Evolutionary conservation across 2,888 invertebrate genomes (phyloP).

Genomic region (Drosophila neonasuta): DNA sequence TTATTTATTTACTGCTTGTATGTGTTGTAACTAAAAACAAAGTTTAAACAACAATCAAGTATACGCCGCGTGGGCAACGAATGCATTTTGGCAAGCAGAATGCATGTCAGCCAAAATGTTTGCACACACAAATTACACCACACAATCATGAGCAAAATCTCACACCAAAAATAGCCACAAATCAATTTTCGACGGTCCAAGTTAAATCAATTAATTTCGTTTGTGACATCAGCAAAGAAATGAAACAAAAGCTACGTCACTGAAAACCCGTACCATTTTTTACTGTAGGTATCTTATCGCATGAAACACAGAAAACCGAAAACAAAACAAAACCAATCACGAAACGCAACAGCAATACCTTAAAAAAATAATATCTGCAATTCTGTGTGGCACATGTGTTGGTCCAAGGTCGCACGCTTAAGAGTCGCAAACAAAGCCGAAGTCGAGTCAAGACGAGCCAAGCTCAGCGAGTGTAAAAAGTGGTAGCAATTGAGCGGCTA

Average conservation of each 20-base stretch:
- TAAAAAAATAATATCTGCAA: constrained; percentile 51
- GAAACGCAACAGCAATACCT: constrained; percentile 1
- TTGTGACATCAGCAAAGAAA: constrained; percentile 36
- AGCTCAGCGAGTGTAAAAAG: constrained; percentile 30
- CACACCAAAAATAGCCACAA: constrained; percentile 28
- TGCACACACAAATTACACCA: constrained; percentile 23
- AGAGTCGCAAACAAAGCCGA: constrained; percentile 46
- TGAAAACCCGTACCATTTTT: not conserved
- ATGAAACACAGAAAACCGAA: constrained; percentile 1
- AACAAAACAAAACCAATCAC: not conserved
- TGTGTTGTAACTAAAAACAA: constrained; percentile 53
- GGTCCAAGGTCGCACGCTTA: constrained; percentile 61
- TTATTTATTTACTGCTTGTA: constrained; percentile 44
- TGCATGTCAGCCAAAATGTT: constrained; percentile 23
- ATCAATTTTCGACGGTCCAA: constrained; percentile 30
- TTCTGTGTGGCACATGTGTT: constrained; percentile 59
- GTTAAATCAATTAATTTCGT: constrained; percentile 5
- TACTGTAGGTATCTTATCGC: not conserved
- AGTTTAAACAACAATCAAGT: constrained; percentile 60
- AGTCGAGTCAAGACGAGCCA: not conserved
- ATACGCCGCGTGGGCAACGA: constrained; percentile 56
- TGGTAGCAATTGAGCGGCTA: constrained; percentile 57
- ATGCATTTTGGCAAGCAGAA: constrained; percentile 47
- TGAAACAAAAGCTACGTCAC: constrained; percentile 18
- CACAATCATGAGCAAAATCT: constrained; percentile 12